phyloP scores from a whole-genome alignment of 2,113 vertebrate genomes.

The Echinops telfairi region DNA sequence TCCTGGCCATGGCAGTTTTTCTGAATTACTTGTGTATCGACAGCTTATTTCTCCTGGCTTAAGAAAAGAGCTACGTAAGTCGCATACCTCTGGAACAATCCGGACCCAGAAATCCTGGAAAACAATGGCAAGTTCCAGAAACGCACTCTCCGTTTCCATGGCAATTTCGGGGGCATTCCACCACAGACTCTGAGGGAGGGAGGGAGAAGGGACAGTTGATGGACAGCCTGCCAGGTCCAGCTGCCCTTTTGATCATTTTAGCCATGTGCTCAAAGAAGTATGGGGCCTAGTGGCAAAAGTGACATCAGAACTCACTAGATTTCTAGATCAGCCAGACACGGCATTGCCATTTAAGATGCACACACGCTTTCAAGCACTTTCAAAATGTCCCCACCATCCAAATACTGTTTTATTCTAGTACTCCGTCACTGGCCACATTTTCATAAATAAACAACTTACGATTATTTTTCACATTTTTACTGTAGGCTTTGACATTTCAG shows the following conservation, averaged over 20 bases:
- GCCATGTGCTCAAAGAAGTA: rapidly evolving
- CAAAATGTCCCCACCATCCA: not conserved
- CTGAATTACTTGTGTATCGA: slow-evolving; percentile 44
- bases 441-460: slow-evolving; percentile 65
- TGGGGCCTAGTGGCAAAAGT: not conserved
- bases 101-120: slow-evolving; percentile 97
- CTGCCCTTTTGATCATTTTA: not conserved
- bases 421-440: not conserved
- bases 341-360: not conserved
- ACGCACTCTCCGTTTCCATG: slow-evolving; percentile 98
- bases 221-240: not conserved
- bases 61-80: slow-evolving; percentile 59
- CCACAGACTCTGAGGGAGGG: slow-evolving; percentile 93
- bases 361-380: slow-evolving; percentile 35
- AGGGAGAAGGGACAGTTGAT: slow-evolving; percentile 45
- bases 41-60: slow-evolving; percentile 54
- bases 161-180: slow-evolving; percentile 97
- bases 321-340: slow-evolving; percentile 31
- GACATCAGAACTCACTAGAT: slow-evolving; percentile 48
- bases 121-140: slow-evolving; percentile 98
- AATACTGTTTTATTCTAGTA: not conserved
- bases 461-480: not conserved
- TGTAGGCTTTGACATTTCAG: not conserved
- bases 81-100: slow-evolving; percentile 97
- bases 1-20: not conserved